Base-by-base conservation (phyloP, 2,113 vertebrate species). In the Perccottus glenii region DNA sequence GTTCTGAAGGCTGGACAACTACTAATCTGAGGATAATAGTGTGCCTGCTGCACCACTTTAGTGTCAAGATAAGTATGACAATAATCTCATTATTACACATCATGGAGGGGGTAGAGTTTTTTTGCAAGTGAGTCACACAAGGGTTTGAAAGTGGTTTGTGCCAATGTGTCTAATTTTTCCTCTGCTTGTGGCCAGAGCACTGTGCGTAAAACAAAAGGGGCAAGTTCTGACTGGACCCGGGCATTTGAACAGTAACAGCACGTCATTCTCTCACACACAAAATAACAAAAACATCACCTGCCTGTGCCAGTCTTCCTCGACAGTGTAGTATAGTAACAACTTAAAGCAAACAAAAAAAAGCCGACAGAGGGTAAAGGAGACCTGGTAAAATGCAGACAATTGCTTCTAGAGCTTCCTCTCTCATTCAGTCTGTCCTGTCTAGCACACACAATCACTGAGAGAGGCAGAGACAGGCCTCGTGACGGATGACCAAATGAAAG, bases 301-400 rank as follows among this genome's bases (percentile, higher is more conserved):
- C 44, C 78, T 74, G 71, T 80, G 72, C 77, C 78, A 77, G 72
- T 61, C 55, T 89, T 75, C 77, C 79, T 72, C 83, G 81, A 60
- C 75, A n/a, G 36, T 49, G 35, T 67, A 52, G 52, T 76, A 73
- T 70, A 64, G 66, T 69, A 61, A 70, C 71, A 61, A 74, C 73
- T 61, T 60, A 45, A 59, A 72, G 57, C 76, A 75, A 38, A 74
- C 48, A 62, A 5, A 42, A 61, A 67, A 27, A 78, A 76, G 60
- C 58, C 71, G 66, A 45, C 64, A 9, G 62, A 65, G 71, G 47
- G 40, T 63, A 73, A 81, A 43, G 27, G 56, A 55, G 51, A 14
- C 43, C 47, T 52, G 52, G 75, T 11, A 50, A 61, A 78, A 78
- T 61, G 68, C 60, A 50, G 47, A 12, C 45, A 63, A 71, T 71